These are phyloP conservation scores for Fragum sueziense DNA, from an alignment of 2,888 invertebrate genomes.

Conservation along the genomic window DNA sequence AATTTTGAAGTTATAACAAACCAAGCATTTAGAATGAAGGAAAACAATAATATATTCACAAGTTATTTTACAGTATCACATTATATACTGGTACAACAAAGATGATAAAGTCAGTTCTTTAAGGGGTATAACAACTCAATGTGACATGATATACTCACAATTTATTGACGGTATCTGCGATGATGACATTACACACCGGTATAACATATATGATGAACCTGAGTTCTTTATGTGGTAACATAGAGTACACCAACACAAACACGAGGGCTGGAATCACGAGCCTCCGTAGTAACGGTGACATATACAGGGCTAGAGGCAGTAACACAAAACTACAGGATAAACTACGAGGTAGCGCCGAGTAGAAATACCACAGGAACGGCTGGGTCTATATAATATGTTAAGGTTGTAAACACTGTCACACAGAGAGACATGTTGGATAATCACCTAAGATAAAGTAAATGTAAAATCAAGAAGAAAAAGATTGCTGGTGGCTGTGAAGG, in stretches of 20 bases:
- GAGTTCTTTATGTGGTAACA: constrained; percentile 98
- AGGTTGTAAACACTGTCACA: not conserved
- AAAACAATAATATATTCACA: too few relatives aligned
- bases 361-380: constrained; percentile 99
- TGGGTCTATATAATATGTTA: constrained; percentile 66
- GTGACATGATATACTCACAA: constrained; percentile 87
- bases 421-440: too few relatives aligned
- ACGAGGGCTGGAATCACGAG: constrained; percentile 80
- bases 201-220: constrained; percentile 99
- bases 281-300: constrained; percentile 87
- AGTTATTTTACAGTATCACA: too few relatives aligned
- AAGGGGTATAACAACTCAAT: too few relatives aligned
- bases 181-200: constrained; percentile 96
- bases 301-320: constrained; percentile 84
- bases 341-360: constrained; percentile 97
- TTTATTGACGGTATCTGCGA: constrained; percentile 93
- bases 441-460: too few relatives aligned
- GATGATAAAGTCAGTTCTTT: too few relatives aligned
- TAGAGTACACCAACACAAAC: constrained; percentile 95
- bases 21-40: too few relatives aligned
- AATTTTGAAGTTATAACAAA: too few relatives aligned
- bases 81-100: too few relatives aligned
- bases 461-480: too few relatives aligned
- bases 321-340: constrained; percentile 91
- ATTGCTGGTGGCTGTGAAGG: too few relatives aligned